Evolutionary conservation across 2,888 invertebrate genomes (phyloP), one percentile per base, ranked within the genome.

Genomic region (Psococerastis gibbosa): DNA sequence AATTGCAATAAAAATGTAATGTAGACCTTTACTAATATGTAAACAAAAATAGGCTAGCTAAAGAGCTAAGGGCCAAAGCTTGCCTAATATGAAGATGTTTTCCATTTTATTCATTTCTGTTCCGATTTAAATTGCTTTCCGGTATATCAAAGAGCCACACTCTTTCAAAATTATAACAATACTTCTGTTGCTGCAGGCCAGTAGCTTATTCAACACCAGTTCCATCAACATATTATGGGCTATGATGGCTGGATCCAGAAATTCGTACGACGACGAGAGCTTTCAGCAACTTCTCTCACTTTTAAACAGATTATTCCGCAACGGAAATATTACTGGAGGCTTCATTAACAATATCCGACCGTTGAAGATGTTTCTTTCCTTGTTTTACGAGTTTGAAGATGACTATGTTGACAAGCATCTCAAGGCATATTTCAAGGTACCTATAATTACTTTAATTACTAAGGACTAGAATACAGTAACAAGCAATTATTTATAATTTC

Each of bases 271-370:
- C 38, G 38, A 38, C 16, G 8, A 38, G 20, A 15, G 18, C 17
- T 38, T 38, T 6, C 32, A 17, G 8, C 2, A 43, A 8, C 27
- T 41, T 11, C 32, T 44, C n/a, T 16, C 5, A n/a, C 20, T 18
- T 17, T 22, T 38, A 20, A 13, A 38, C 15, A 5, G 18, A 20
- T 5, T 17, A 15, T 38, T 38, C 11, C 38, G 38, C 6, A 3
- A 17, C 3, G 38, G 38, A 18, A 38, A 38, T 11, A n/a, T 38
- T 5, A 38, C 16, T 18, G 38, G 38, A 15, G 38, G 38, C 5
- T 15, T 38, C 13, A 22, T 27, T 27, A 27, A 27, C 27, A 27
- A 11, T 27, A 11, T 27, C 6, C 27, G 8, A 11, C 8, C 8
- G 6, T 11, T 27, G 11, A 6, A 11, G 27, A 27, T 9, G 11